These are phyloP conservation scores for Pinna nobilis DNA, from an alignment of 1,140 invertebrate genomes.

Conservation along the genomic window DNA sequence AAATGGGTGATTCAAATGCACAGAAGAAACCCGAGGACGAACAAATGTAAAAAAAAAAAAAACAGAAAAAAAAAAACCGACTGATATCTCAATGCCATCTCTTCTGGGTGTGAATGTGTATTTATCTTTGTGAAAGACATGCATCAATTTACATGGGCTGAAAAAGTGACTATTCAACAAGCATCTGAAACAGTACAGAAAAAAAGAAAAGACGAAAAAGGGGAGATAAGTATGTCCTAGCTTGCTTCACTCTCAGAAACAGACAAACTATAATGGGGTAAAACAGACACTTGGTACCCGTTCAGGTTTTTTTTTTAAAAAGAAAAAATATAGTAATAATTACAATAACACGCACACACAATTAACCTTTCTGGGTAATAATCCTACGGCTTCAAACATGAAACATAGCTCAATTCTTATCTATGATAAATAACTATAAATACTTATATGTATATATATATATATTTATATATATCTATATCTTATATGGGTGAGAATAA, in stretches of 20 bases:
- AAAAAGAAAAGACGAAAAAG: constrained; percentile 16
- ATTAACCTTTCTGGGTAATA: constrained; percentile 24
- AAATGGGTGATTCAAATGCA: constrained; percentile 41
- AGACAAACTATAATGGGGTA: constrained; percentile 13
- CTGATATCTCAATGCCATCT: constrained; percentile 9
- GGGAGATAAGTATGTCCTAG: constrained; percentile 38
- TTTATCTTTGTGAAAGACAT: constrained; percentile 42
- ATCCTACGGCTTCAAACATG: constrained; percentile 15
- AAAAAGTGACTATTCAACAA: constrained; percentile 40
- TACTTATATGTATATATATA: no score
- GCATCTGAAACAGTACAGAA: constrained; percentile 27
- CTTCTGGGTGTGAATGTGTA: not conserved
- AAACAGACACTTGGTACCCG: constrained; percentile 36
- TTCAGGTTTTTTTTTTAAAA: constrained; percentile 16
- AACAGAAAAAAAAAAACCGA: not conserved
- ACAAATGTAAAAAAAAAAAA: no score
- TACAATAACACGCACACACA: constrained; percentile 19
- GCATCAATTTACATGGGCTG: constrained; percentile 35
- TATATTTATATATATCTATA: no score
- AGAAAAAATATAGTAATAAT: constrained; percentile 16
- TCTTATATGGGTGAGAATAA: no score
- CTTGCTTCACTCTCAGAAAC: constrained; percentile 37
- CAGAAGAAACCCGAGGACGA: constrained; percentile 27
- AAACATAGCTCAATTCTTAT: no score
- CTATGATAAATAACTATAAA: no score